Percentiles rank a stretch among this genome's conserved stretches.
These are phyloP conservation scores for Andricus grossulariae DNA, from an alignment of 1,140 invertebrate species.

Conservation along the genomic window DNA sequence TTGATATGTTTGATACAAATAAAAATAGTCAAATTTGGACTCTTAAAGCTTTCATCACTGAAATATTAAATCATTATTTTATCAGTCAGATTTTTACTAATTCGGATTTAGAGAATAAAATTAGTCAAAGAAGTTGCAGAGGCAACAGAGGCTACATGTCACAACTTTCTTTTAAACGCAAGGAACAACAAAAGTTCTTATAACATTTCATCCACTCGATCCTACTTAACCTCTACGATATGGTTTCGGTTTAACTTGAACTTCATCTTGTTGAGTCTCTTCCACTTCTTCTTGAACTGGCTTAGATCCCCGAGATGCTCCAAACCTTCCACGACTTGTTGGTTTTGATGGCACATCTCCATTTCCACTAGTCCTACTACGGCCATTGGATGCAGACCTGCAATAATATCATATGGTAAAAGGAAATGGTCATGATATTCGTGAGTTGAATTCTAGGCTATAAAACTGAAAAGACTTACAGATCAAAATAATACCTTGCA, in stretches of 20 bases:
- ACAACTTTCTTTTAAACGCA: constrained; percentile 26
- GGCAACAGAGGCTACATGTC: constrained; percentile 5
- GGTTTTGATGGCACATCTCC: constrained; percentile 49
- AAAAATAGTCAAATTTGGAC: too few species aligned
- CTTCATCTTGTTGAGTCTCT: constrained; percentile 63
- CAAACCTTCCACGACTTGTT: constrained; percentile 59
- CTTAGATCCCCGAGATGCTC: constrained; percentile 53
- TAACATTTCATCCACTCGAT: constrained; percentile 17
- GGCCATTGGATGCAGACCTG: constrained; percentile 51
- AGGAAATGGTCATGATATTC: background rate
- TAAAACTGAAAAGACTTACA: too few species aligned
- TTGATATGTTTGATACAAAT: too few species aligned
- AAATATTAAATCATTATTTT: constrained; percentile 13
- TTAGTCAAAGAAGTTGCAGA: constrained; percentile 6
- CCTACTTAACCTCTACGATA: constrained; percentile 60
- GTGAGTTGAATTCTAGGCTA: too few species aligned
- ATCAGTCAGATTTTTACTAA: background rate
- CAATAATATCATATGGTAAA: constrained; percentile 21
- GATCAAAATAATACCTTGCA: too few species aligned
- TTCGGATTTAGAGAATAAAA: background rate
- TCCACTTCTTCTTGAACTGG: constrained; percentile 62
- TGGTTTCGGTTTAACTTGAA: constrained; percentile 65
- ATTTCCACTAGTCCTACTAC: constrained; percentile 43
- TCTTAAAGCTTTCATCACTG: too few species aligned
- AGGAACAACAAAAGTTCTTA: constrained; percentile 29